Conservation (phyloP, 1,140 invertebrate species). For the Drosophila tani region DNA sequence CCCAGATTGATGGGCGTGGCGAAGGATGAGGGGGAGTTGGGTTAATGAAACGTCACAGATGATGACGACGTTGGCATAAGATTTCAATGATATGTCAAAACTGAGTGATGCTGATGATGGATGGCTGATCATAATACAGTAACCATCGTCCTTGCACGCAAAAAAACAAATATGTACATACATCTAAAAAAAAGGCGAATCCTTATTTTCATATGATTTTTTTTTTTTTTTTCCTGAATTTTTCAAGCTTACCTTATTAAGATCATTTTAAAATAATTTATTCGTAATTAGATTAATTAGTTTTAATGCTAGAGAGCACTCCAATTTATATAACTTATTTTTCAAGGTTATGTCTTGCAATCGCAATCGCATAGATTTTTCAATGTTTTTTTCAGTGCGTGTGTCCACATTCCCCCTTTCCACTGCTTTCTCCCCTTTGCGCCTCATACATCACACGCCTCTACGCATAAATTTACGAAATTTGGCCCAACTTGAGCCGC, state of each 20-base stretch:
- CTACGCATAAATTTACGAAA: conserved; percentile 76
- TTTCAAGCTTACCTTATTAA: too few relatives aligned
- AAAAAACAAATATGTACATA: neutral
- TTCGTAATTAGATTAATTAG: too few relatives aligned
- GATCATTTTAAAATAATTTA: too few relatives aligned
- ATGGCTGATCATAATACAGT: conserved; percentile 65
- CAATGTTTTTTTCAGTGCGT: conserved; percentile 6
- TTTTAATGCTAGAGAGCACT: too few relatives aligned
- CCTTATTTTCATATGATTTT: too few relatives aligned
- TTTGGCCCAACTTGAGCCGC: conserved; percentile 70
- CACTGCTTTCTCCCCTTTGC: conserved; percentile 12
- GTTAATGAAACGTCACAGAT: conserved; percentile 83
- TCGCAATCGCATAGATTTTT: neutral
- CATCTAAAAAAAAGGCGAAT: too few relatives aligned
- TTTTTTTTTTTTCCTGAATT: too few relatives aligned
- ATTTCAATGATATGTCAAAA: conserved; percentile 84
- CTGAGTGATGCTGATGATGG: conserved; percentile 81
- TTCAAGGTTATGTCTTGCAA: neutral
- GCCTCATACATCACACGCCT: conserved; percentile 68
- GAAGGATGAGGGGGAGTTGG: conserved; percentile 33
- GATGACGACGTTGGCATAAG: conserved; percentile 72
- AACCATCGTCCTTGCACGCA: conserved; percentile 24
- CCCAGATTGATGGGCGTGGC: conserved; percentile 18
- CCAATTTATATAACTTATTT: neutral
- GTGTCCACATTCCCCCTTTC: neutral